Evolutionary conservation across 1,140 invertebrate genomes (phyloP), one percentile per base, ranked within the genome.

Genomic region (Maconellicoccus hirsutus): DNA sequence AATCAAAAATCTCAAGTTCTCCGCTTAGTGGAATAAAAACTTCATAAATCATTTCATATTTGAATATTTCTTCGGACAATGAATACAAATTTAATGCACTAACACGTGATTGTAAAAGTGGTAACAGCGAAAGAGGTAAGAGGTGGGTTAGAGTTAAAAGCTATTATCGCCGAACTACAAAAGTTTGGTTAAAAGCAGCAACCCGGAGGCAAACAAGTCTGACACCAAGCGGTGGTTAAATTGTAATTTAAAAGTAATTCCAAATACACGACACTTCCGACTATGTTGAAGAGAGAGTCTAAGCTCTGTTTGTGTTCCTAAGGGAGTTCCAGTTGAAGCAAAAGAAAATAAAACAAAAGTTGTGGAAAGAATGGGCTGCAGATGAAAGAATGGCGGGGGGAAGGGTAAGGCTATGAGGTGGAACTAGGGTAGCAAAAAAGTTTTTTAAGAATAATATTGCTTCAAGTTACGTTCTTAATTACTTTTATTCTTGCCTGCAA

Each of bases 181-280:
- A 52, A 52, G 42, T 52, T 52, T 16, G 42, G 42, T 52, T 52
- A 52, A 52, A 52, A 52, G 42, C 42, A 52, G 42, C n/a, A 52
- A 52, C 42, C 42, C 42, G 42, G 42, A 14, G 42, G 42, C 42
- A 52, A 52, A 52, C 42, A 52, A 52, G 42, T 52, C 42, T 52
- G 42, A 52, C 42, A 52, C n/a, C 42, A 19, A 52, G 42, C 42
- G 16, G 6, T 52, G 42, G 42, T 52, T 52, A 52, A 52, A 52
- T 52, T 52, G 42, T 52, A 52, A 52, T 52, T 52, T 52, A 52
- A 52, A 52, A 52, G 42, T 52, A 52, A 52, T 52, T 52, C 42
- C 42, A 19, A 52, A 52, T 52, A 52, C 42, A 52, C 42, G 42
- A 52, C 42, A 52, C 42, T 52, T 52, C 42, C 42, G 42, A 52